phyloP scores from a whole-genome alignment of 1,140 invertebrate species.

The Diploscapter pachys region DNA sequence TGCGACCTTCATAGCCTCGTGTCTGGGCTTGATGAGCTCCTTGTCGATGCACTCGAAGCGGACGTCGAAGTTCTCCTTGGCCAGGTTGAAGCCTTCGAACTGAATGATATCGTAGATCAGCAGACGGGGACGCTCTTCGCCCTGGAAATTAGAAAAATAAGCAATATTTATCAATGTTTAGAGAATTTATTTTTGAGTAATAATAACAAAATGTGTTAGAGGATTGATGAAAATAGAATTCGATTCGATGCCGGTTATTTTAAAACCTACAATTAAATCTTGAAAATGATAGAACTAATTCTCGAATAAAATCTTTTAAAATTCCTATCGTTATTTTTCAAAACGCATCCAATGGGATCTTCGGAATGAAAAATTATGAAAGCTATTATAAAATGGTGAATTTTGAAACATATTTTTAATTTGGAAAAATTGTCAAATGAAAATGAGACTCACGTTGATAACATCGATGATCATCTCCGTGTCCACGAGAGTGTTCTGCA shows the following conservation, averaged over 20 bases:
- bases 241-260: too few relatives aligned
- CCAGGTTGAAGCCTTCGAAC: conserved; percentile 55
- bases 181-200: conserved; percentile 61
- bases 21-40: conserved; percentile 6
- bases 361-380: too few relatives aligned
- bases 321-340: too few relatives aligned
- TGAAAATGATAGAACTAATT: neutral
- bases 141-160: conserved; percentile 3
- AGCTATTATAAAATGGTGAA: too few relatives aligned
- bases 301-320: too few relatives aligned
- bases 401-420: neutral
- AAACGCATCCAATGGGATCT: too few relatives aligned
- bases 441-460: conserved; percentile 55
- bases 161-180: neutral
- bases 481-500: conserved; percentile 78
- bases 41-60: conserved; percentile 4
- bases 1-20: neutral
- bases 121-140: conserved; percentile 73
- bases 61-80: neutral
- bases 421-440: conserved; percentile 22
- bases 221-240: neutral
- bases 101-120: conserved; percentile 91
- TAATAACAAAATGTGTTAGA: neutral
- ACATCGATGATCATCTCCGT: conserved; percentile 91
- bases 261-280: neutral